Percentiles rank a stretch among this genome's conserved stretches.
Evolutionary conservation across 1,140 invertebrate genomes (phyloP).

Genomic region (Lasioglossum baleicum): DNA sequence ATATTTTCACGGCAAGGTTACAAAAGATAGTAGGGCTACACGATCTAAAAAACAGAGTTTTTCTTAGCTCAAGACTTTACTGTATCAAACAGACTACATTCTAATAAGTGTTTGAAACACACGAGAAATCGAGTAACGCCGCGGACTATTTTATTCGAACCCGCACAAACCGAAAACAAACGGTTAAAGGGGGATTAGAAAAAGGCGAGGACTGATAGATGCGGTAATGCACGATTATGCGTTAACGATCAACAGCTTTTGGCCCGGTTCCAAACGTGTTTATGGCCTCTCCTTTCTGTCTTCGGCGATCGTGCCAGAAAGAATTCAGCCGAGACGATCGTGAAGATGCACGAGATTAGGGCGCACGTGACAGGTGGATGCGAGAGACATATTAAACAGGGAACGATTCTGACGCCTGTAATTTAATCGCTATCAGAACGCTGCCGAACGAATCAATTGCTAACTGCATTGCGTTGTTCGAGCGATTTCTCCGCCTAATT

Average conservation of each 20-base stretch:
- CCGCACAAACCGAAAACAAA: not conserved
- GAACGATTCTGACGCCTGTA: not conserved
- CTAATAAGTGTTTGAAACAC: too few relatives aligned
- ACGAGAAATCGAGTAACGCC: too few relatives aligned
- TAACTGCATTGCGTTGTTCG: too few relatives aligned
- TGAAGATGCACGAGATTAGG: constrained; percentile 26
- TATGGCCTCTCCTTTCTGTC: constrained; percentile 9
- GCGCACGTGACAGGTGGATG: constrained; percentile 7
- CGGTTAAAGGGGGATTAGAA: not conserved
- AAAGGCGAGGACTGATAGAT: not conserved
- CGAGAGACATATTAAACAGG: not conserved
- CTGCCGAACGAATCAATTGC: too few relatives aligned
- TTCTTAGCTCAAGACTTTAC: too few relatives aligned
- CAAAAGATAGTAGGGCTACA: too few relatives aligned
- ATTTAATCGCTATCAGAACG: not conserved
- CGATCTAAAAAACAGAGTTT: too few relatives aligned
- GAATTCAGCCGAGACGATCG: not conserved
- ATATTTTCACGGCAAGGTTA: too few relatives aligned
- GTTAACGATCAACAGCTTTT: constrained; percentile 13
- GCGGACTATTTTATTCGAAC: too few relatives aligned
- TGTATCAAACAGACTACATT: too few relatives aligned
- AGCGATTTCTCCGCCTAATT: too few relatives aligned
- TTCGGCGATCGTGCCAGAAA: constrained; percentile 8
- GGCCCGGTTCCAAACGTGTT: constrained; percentile 13
- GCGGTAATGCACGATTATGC: constrained; percentile 2